Base-by-base conservation (phyloP, 2,113 vertebrate genomes). In the Salvelinus fontinalis region DNA sequence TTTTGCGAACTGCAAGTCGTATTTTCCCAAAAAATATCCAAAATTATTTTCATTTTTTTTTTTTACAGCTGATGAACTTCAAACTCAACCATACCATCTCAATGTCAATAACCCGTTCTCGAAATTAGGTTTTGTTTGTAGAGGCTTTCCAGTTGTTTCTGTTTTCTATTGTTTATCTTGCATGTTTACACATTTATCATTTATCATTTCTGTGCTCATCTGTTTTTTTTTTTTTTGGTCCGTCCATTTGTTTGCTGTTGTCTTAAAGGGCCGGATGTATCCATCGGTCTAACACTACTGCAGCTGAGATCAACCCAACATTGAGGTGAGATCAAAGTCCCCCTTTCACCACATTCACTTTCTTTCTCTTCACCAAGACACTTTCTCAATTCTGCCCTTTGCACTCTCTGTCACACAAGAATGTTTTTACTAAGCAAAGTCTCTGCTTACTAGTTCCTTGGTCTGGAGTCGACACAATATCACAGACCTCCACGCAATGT, bases 261-360 rank as follows among this genome's bases (percentile, higher is more conserved):
- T 82, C 73, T 81, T 83, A 34, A 81, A 89, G 86, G 83, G 83
- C 72, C 59, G 84, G 77, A 31, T 83, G 85, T 77, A 74, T 87
- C 68, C 87, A 85, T 78, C 89, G 87, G 24, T 86, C 89, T 66
- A 87, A 89, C 60, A 89, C 87, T 67, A 89, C 84, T 5, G 79
- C 85, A 48, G 87, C 86, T 9, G 83, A 87, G 83, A 86, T 87
- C 81, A 90, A 84, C 79, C 85, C 84, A 76, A 31, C 77, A 44
- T 49, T 57, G 72, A 78, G 80, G 87, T 87, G 79, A 87, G 85
- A 78, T 34, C 29, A 34, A 73, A 22, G 67, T 62, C 11, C 3
- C 3, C 2, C 34, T 59, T 20, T 67, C 39, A 48, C 16, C 29
- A 3, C 18, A n/a, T n/a, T 75, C 31, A 44, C 20, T 31, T 5